A percentile compares a stretch with the other conserved stretches of the same genome.
phyloP scores from a whole-genome alignment of 2,888 invertebrate species.

The Patella ulyssiponensis region DNA sequence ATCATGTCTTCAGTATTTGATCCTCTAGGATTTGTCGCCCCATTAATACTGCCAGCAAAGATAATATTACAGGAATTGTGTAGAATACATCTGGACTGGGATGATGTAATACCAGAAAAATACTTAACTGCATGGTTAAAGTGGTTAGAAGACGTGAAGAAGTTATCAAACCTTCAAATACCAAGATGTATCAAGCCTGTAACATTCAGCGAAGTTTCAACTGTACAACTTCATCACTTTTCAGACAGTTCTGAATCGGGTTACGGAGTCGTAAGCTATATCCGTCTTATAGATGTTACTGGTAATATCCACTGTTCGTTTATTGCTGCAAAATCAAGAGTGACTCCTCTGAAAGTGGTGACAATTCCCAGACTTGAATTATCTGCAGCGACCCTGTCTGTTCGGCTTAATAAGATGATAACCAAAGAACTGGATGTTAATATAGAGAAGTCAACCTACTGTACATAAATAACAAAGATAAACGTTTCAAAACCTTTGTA shows the following conservation, averaged over 20 bases:
- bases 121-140: neutral
- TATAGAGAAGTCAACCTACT: slow-evolving; percentile 15
- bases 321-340: slow-evolving; percentile 13
- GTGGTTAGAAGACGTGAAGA: neutral
- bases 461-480: slow-evolving; percentile 14
- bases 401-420: slow-evolving; percentile 6
- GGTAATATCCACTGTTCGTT: slow-evolving; percentile 20
- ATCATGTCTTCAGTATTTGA: slow-evolving; percentile 17
- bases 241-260: slow-evolving; percentile 20
- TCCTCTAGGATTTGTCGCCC: slow-evolving; percentile 18
- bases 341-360: slow-evolving; percentile 18
- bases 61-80: slow-evolving; percentile 13
- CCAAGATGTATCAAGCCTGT: slow-evolving; percentile 19
- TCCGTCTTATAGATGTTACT: slow-evolving; percentile 6
- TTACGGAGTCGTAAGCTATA: slow-evolving; percentile 19
- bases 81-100: slow-evolving; percentile 17
- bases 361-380: slow-evolving; percentile 24
- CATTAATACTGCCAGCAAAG: slow-evolving; percentile 11
- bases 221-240: slow-evolving; percentile 23
- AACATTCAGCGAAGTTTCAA: neutral
- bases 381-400: slow-evolving; percentile 15
- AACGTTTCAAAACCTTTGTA: slow-evolving; percentile 20
- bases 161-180: neutral
- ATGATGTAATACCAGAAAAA: slow-evolving; percentile 18
- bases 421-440: neutral